These are phyloP conservation scores for Fabriciana adippe DNA, from an alignment of 2,888 invertebrate genomes.

Conservation along the genomic window DNA sequence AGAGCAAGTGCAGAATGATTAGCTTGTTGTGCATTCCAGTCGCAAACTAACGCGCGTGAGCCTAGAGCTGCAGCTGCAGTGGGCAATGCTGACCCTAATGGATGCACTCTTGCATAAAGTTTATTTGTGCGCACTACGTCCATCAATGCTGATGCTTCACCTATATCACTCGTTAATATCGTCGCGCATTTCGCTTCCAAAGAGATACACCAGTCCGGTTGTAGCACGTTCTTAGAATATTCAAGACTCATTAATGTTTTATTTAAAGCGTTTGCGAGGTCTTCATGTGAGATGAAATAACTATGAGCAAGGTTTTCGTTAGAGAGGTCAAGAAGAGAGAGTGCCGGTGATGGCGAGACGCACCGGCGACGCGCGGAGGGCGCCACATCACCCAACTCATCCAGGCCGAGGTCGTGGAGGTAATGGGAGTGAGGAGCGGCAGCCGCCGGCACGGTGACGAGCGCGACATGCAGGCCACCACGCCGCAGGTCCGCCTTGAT, in stretches of 20 bases:
- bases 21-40: constrained; percentile 49
- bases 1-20: constrained; percentile 10
- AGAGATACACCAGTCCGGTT: constrained; percentile 79
- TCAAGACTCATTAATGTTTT: neutral
- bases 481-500: constrained; percentile 44
- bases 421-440: constrained; percentile 45
- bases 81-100: constrained; percentile 41
- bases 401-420: constrained; percentile 60
- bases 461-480: constrained; percentile 47
- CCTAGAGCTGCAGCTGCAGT: constrained; percentile 30
- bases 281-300: constrained; percentile 44
- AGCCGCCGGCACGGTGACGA: constrained; percentile 52
- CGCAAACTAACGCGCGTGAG: constrained; percentile 48
- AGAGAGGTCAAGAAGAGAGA: constrained; percentile 62
- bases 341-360: constrained; percentile 47
- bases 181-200: constrained; percentile 49
- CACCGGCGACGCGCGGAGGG: constrained; percentile 59
- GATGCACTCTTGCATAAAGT: constrained; percentile 47
- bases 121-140: constrained; percentile 43
- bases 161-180: constrained; percentile 51
- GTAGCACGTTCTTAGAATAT: constrained; percentile 52
- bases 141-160: constrained; percentile 51
- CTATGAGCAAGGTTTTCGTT: constrained; percentile 45
- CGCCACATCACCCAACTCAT: constrained; percentile 58
- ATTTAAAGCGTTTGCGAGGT: constrained; percentile 21